phyloP scores from a whole-genome alignment of 2,797 vertebrate species.

The Oophaga sylvatica region DNA sequence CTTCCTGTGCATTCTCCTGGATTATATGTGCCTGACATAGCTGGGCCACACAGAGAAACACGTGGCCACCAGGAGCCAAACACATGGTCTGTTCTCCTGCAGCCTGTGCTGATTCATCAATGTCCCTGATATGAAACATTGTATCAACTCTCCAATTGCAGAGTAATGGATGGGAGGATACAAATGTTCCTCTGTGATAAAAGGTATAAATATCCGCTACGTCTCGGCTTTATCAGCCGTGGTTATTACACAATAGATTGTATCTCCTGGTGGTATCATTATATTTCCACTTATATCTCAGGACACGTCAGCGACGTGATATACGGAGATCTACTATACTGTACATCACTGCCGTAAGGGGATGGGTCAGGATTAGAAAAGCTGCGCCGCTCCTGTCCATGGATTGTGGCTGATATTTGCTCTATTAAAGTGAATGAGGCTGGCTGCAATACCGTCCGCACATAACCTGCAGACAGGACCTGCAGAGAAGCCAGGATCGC shows the following conservation, averaged over 20 bases:
- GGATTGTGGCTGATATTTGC: too few species aligned
- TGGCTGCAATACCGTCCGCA: not conserved
- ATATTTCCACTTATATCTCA: slow-evolving; percentile 7
- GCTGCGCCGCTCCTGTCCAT: too few species aligned
- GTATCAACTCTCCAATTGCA: not conserved
- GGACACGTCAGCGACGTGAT: not conserved
- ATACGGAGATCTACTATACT: not conserved
- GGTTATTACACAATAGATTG: not conserved
- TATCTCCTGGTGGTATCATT: not conserved
- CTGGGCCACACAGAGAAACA: too few species aligned
- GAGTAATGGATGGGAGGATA: not conserved
- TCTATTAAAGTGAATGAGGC: not conserved
- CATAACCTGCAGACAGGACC: not conserved
- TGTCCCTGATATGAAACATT: not conserved
- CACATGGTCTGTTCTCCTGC: not conserved
- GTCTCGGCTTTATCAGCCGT: not conserved
- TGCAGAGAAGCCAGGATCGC: too few species aligned
- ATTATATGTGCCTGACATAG: too few species aligned
- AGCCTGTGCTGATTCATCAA: not conserved
- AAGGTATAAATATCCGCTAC: slow-evolving; percentile 3
- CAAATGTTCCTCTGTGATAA: not conserved
- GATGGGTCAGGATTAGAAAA: not conserved
- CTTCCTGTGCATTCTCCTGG: too few species aligned
- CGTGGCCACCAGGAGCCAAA: not conserved
- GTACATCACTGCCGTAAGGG: not conserved